Conservation (phyloP, 2,113 vertebrate species). For the Podiceps cristatus region DNA sequence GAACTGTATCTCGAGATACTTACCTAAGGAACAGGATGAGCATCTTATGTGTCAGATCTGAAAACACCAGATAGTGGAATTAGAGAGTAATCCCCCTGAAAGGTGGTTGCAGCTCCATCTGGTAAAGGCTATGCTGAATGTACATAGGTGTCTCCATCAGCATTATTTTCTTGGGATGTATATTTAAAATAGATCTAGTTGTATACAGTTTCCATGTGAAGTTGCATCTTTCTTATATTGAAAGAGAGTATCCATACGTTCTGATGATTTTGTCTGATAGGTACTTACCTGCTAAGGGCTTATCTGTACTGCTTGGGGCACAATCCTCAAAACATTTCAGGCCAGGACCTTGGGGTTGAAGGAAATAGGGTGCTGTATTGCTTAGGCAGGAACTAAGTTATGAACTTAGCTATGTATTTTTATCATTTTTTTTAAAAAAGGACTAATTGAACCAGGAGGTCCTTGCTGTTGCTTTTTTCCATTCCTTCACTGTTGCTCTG, state of each 20-base stretch:
- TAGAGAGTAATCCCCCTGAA: background rate
- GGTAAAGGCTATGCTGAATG: background rate
- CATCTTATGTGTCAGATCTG: background rate
- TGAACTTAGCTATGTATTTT: background rate
- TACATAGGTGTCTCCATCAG: background rate
- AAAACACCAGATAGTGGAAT: background rate
- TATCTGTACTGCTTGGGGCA: background rate
- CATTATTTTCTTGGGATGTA: background rate
- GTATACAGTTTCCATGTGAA: background rate
- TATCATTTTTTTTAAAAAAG: no score
- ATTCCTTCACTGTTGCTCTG: background rate
- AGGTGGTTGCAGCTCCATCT: background rate
- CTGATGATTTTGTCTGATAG: background rate
- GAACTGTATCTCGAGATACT: background rate
- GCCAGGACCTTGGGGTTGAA: background rate
- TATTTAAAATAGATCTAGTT: background rate
- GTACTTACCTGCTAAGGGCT: background rate
- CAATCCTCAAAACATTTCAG: background rate
- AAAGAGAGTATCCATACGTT: background rate
- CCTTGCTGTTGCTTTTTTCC: background rate
- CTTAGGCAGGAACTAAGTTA: background rate
- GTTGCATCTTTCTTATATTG: background rate
- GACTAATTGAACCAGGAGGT: background rate
- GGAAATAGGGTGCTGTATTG: background rate
- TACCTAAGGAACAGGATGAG: background rate